A percentile compares a stretch with the other conserved stretches of the same genome.
Evolutionary conservation across 2,113 vertebrate species (phyloP).

Genomic region (Xiphorhynchus elegans): DNA sequence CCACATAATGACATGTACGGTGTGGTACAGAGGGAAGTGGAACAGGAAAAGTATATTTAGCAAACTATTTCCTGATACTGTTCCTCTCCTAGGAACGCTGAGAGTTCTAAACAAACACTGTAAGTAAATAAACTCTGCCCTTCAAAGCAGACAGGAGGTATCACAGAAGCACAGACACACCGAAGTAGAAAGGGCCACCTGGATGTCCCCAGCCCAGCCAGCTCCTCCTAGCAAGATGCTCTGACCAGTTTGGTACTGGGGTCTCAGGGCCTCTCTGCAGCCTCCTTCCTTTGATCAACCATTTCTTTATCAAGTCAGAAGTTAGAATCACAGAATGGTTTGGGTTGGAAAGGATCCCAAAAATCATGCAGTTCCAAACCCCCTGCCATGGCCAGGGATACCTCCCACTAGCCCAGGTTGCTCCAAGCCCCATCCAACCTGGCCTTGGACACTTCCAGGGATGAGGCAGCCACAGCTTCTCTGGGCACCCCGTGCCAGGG

Average conservation of each 20-base stretch:
- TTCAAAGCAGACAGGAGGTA: not conserved
- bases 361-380: not conserved
- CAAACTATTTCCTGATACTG: not conserved
- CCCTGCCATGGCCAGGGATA: not conserved
- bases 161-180: not conserved
- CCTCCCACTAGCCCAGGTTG: accelerated
- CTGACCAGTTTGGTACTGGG: not conserved
- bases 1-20: not conserved
- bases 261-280: not conserved
- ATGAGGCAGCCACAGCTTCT: not conserved
- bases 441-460: not conserved
- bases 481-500: not conserved
- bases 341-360: not conserved
- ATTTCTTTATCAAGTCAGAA: not conserved
- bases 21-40: not conserved
- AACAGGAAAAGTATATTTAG: not conserved
- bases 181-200: not conserved
- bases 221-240: not conserved
- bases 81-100: not conserved
- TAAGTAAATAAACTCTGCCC: not conserved
- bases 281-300: not conserved
- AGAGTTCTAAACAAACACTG: not conserved
- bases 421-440: accelerated
- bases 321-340: not conserved
- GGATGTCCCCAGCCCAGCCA: not conserved